A percentile compares a stretch with the other conserved stretches of the same genome.
Evolutionary conservation across 2,888 invertebrate genomes (phyloP).

Genomic region (Drosophila kanekoi): DNA sequence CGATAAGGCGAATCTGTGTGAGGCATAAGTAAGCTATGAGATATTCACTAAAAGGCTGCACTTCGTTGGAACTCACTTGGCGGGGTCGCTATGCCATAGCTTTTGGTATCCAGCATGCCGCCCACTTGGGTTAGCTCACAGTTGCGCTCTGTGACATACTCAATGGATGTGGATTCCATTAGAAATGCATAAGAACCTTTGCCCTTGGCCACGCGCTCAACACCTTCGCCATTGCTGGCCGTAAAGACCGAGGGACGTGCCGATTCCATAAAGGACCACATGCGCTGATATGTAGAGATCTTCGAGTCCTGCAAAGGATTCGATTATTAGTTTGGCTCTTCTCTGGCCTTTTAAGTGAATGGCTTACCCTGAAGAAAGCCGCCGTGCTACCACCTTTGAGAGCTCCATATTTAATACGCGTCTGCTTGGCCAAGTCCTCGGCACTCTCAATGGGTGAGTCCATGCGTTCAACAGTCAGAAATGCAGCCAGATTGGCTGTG

Average conservation of each 20-base stretch:
- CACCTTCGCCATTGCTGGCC: slow-evolving; percentile 94
- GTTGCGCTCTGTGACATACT: slow-evolving; percentile 95
- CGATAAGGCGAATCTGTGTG: slow-evolving; percentile 95
- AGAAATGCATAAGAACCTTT: slow-evolving; percentile 96
- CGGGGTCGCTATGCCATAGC: slow-evolving; percentile 97
- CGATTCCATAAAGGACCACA: slow-evolving; percentile 98
- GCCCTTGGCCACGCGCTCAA: slow-evolving; percentile 93
- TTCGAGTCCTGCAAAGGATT: slow-evolving; percentile 91
- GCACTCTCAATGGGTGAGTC: slow-evolving; percentile 97
- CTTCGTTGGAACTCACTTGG: slow-evolving; percentile 88
- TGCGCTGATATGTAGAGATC: slow-evolving; percentile 95
- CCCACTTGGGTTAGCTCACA: slow-evolving; percentile 97
- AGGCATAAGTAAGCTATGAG: background rate
- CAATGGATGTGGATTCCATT: slow-evolving; percentile 99
- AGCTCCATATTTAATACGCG: slow-evolving; percentile 98
- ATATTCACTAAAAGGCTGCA: background rate
- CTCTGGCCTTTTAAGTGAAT: background rate
- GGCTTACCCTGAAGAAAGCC: slow-evolving; percentile 94
- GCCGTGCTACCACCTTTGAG: slow-evolving; percentile 97
- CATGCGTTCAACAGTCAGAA: slow-evolving; percentile 96
- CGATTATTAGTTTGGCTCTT: background rate
- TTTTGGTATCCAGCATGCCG: slow-evolving; percentile 96
- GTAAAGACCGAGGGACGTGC: slow-evolving; percentile 95
- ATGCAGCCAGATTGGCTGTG: slow-evolving; percentile 97
- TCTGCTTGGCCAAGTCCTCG: slow-evolving; percentile 98